Evolutionary conservation across 92 coral and sea anemone genomes (phyloP).

Genomic region (Pocillopora grandis): DNA sequence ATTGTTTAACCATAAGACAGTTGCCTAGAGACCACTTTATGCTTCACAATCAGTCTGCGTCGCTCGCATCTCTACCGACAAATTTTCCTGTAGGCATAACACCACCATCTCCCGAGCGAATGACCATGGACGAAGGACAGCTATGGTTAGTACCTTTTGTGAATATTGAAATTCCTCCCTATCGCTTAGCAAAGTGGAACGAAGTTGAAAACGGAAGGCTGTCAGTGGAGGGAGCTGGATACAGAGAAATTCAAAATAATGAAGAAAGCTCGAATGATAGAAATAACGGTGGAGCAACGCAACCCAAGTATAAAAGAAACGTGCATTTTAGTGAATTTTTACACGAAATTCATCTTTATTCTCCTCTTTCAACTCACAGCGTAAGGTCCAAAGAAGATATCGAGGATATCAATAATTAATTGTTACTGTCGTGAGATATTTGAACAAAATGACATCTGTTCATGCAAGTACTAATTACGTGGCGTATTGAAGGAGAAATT

Average conservation of each 20-base stretch:
- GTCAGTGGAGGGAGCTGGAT: background rate
- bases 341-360: constrained; percentile 79
- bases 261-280: background rate
- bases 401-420: constrained; percentile 22
- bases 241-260: background rate
- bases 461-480: background rate
- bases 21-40: constrained; percentile 60
- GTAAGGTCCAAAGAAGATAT: constrained; percentile 14
- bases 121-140: constrained; percentile 9
- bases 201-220: constrained; percentile 34
- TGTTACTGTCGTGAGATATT: constrained; percentile 11
- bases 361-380: constrained; percentile 45
- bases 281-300: background rate
- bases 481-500: background rate
- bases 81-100: background rate
- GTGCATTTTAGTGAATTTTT: constrained; percentile 85
- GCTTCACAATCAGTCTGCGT: constrained; percentile 28
- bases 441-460: constrained; percentile 16
- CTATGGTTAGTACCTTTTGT: constrained; percentile 52
- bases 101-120: constrained; percentile 6
- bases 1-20: constrained; percentile 53
- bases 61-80: background rate
- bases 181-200: constrained; percentile 35
- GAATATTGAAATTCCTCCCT: constrained; percentile 37
- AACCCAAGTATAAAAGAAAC: constrained; percentile 55